These are phyloP conservation scores for Drosophila aldrichi DNA, from an alignment of 2,888 invertebrate genomes.

Conservation along the genomic window DNA sequence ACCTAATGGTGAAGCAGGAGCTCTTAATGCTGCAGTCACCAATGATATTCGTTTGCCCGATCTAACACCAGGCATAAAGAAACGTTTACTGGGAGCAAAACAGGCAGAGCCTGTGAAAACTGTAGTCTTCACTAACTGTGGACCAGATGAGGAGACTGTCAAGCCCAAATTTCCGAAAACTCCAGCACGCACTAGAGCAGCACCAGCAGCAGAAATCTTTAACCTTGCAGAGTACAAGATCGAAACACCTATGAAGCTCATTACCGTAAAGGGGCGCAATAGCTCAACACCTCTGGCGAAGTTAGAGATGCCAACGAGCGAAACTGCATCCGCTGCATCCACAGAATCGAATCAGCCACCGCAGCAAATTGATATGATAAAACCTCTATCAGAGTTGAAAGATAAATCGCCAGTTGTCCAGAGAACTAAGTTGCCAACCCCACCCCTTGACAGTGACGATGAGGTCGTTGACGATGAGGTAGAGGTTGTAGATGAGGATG, in stretches of 20 bases:
- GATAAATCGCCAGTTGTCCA: background rate
- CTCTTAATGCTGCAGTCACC: background rate
- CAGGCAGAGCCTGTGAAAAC: conserved; percentile 19
- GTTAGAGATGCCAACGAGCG: background rate
- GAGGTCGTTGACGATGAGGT: conserved; percentile 8
- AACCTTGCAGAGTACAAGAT: background rate
- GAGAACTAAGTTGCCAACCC: background rate
- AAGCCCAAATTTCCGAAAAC: conserved; percentile 76
- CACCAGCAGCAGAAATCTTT: background rate
- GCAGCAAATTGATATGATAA: conserved; percentile 52
- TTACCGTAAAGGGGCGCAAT: conserved; percentile 37
- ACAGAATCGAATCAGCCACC: conserved; percentile 29
- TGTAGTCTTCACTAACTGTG: conserved; percentile 63
- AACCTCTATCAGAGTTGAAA: conserved; percentile 32
- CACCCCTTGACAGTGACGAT: conserved; percentile 24
- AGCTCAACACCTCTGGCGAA: conserved; percentile 64
- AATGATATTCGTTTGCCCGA: conserved; percentile 3
- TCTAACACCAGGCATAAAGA: conserved; percentile 23
- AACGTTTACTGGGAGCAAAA: background rate
- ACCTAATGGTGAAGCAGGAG: background rate
- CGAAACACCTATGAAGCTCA: conserved; percentile 33
- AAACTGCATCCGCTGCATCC: background rate
- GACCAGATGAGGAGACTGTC: conserved; percentile 29
- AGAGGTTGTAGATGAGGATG: background rate
- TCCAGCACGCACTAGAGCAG: conserved; percentile 45